A percentile compares a stretch with the other conserved stretches of the same genome.
phyloP scores from a whole-genome alignment of 2,797 vertebrate species.

The Scolopax rusticola region DNA sequence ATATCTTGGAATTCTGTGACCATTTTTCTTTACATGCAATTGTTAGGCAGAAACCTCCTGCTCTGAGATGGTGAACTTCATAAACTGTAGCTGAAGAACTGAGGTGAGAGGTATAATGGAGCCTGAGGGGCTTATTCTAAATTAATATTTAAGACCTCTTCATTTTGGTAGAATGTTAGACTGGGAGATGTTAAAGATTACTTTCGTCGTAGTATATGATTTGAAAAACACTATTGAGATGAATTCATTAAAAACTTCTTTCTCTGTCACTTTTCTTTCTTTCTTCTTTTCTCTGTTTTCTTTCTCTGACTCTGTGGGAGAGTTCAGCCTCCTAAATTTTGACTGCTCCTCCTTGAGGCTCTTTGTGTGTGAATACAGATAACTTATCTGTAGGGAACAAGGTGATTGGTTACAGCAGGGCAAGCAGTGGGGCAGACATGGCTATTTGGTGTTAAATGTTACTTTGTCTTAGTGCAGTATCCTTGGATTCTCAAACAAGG shows the following conservation, averaged over 20 bases:
- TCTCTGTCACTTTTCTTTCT: neutral
- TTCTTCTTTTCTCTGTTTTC: no score
- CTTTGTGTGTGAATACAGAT: neutral
- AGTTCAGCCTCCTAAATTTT: neutral
- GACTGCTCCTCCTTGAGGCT: neutral
- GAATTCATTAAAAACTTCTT: neutral
- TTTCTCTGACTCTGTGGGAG: neutral
- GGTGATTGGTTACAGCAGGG: neutral
- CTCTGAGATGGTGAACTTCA: neutral
- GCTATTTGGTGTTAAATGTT: neutral
- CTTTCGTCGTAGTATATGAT: neutral
- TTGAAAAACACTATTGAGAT: neutral
- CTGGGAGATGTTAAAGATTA: neutral
- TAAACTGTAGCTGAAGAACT: neutral
- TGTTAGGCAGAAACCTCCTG: neutral
- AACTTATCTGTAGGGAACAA: slow-evolving; percentile 1
- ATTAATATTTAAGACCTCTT: neutral
- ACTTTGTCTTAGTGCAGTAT: neutral
- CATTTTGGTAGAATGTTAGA: neutral
- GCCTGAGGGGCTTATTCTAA: neutral
- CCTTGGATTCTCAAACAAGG: neutral
- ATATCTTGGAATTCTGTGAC: neutral
- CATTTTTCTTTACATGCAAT: neutral
- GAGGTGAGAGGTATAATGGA: neutral
- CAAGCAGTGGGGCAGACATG: neutral